Base-by-base conservation (phyloP, 2,113 vertebrate species). In the Apaloderma vittatum region DNA sequence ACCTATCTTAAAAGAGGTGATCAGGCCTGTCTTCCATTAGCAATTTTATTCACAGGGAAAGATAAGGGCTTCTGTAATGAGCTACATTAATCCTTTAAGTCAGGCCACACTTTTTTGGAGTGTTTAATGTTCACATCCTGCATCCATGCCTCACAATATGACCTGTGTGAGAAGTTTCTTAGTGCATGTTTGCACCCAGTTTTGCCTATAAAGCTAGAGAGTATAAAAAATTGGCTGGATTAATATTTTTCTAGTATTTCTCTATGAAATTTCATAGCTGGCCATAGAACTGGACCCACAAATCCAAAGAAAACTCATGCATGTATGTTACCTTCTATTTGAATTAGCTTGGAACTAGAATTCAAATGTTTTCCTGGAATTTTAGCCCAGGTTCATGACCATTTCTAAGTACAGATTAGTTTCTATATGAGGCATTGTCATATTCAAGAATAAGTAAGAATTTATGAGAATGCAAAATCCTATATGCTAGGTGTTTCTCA, bases 181-280 rank as follows among this genome's bases (percentile, higher is more conserved):
- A 68, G 17, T 48, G 14, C 19, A 19, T 30, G 9, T 51, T 67
- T 3, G 0, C 9, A 27, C 14, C 18, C 8, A 62, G 3, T 51
- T 91, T 43, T 70, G 12, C 12, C 21, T 36, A 7, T 45, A 58
- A 51, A 34, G 3, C 5, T 46, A 67, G 19, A 66, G 66, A 52
- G 34, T 9, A 1, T 32, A 71, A 70, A 75, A 59, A 11, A 0
- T 5, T 3, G 30, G n/a, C 6, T 9, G 26, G 4, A 36, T 46
- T 23, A 62, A 48, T 36, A 23, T 45, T 54, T 74, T 86, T 70
- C 12, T 36, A 3, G 1, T 15, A 32, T 48, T 57, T 82, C 48
- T 34, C 8, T 27, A 70, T 43, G 5, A 57, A 72, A 59, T 29
- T 24, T 4, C 6, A 29, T 45, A 54, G 11, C 15, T 66, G 11